Percentiles rank a stretch among this genome's conserved stretches.
Evolutionary conservation across 2,888 invertebrate genomes (phyloP).

Genomic region (Nomada ferruginata): DNA sequence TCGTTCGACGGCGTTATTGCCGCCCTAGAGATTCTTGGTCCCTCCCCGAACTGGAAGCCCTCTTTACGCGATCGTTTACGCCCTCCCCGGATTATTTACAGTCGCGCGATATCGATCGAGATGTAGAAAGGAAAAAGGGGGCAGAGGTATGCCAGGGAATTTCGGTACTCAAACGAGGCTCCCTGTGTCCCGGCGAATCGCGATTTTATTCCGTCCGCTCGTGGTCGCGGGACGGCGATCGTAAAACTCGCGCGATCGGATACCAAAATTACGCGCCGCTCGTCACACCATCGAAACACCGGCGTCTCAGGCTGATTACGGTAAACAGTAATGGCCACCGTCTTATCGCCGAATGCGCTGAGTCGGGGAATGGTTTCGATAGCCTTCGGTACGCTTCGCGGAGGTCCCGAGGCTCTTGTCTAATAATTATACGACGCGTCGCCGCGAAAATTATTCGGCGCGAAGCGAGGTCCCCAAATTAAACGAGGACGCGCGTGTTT

Average conservation of each 20-base stretch:
- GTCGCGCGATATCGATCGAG: conserved; percentile 73
- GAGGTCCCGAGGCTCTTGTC: conserved; percentile 16
- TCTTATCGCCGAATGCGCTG: conserved; percentile 36
- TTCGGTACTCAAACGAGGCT: conserved; percentile 41
- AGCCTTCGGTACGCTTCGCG: not conserved
- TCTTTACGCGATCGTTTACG: conserved; percentile 63
- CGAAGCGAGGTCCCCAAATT: too few species aligned
- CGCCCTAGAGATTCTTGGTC: conserved; percentile 3
- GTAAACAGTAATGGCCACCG: conserved; percentile 37
- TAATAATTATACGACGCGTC: too few species aligned
- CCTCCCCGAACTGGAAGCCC: not conserved
- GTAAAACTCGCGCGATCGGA: conserved; percentile 58
- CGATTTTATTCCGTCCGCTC: conserved; percentile 45
- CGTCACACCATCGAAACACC: conserved; percentile 29
- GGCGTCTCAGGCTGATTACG: conserved; percentile 48
- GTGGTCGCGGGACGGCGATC: conserved; percentile 31
- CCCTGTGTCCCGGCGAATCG: conserved; percentile 24
- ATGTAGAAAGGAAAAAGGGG: conserved; percentile 45
- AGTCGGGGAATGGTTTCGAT: not conserved
- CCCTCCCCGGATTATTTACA: conserved; percentile 75
- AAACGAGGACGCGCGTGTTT: too few species aligned
- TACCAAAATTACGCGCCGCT: conserved; percentile 39
- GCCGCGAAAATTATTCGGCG: too few species aligned
- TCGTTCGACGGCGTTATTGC: conserved; percentile 15
- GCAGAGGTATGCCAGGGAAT: conserved; percentile 42